Percentiles rank a stretch among this genome's conserved stretches.
Evolutionary conservation across 2,797 vertebrate species (phyloP).

Genomic region (Crax fasciolata): DNA sequence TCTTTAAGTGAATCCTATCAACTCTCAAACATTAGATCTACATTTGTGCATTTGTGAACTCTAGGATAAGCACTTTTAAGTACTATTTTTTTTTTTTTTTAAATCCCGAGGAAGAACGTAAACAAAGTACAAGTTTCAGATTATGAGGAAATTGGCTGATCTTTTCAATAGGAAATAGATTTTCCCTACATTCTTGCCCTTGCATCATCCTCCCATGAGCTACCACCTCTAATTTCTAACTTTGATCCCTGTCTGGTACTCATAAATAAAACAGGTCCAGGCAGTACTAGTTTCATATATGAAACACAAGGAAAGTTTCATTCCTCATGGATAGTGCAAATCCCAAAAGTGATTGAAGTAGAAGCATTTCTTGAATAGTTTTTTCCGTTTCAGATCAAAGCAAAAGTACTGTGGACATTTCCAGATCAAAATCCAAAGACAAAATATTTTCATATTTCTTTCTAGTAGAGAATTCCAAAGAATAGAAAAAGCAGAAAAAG

Average conservation of each 20-base stretch:
- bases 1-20: not conserved
- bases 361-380: not conserved
- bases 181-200: not conserved
- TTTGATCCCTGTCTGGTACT: constrained; percentile 28
- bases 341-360: not conserved
- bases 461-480: not conserved
- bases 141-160: not conserved
- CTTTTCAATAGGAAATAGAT: constrained; percentile 19
- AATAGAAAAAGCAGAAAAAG: not conserved
- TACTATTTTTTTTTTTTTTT: not conserved
- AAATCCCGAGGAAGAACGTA: not conserved
- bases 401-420: not conserved
- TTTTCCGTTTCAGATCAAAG: not conserved
- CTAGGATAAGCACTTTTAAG: not conserved
- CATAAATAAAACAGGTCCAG: constrained; percentile 30
- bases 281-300: not conserved
- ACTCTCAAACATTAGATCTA: not conserved
- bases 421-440: not conserved
- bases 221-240: constrained; percentile 13
- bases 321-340: not conserved
- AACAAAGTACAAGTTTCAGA: constrained; percentile 11
- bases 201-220: not conserved
- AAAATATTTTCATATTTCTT: not conserved
- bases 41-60: not conserved
- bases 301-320: not conserved